Base-by-base conservation (phyloP, 2,113 vertebrate species). In the Corydoras maculifer region DNA sequence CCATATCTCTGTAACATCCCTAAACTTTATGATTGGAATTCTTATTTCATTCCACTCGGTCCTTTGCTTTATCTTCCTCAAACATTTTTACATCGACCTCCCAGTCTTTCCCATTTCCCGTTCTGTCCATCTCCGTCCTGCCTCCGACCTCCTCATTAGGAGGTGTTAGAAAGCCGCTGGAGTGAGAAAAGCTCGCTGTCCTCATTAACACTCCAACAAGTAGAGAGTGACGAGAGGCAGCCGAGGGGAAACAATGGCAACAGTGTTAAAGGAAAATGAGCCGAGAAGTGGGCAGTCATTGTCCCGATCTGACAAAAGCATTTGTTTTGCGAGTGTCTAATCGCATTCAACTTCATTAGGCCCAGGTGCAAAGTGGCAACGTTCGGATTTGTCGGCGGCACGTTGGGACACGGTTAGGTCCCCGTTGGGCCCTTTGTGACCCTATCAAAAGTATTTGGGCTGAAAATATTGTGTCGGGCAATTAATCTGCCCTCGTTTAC, bases 141-240 rank as follows among this genome's bases (percentile, higher is more conserved):
- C 35, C 53, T 58, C 53, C 53, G 9, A 31, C 65, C 65, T 74
- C 79, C 86, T 96, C 89, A 86, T 94, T 94, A 94, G 81, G 83
- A 92, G 91, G 95, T 93, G 94, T 95, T 91, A 90, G 91, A 85
- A 94, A 94, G 87, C 87, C 91, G 92, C 85, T 95, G 91, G 89
- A 95, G 93, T 95, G 94, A 90, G 87, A 94, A 96, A 96, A 88
- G 82, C 90, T 87, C 84, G 78, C 89, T 90, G 92, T 94, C 93
- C 93, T 93, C 90, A 98, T 97, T 97, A 95, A 95, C 68, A 94
- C 91, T 89, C 89, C 90, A 84, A 94, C 93, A 91, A 91, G 90
- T 87, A 91, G 91, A 91, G 91, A 91, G 90, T 92, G 92, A 96
- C 91, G 87, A 92, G 93, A 92, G 85, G 92, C 89, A 88, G 88